Conservation (phyloP, 2,888 invertebrate species). For the Magallana nippona region DNA sequence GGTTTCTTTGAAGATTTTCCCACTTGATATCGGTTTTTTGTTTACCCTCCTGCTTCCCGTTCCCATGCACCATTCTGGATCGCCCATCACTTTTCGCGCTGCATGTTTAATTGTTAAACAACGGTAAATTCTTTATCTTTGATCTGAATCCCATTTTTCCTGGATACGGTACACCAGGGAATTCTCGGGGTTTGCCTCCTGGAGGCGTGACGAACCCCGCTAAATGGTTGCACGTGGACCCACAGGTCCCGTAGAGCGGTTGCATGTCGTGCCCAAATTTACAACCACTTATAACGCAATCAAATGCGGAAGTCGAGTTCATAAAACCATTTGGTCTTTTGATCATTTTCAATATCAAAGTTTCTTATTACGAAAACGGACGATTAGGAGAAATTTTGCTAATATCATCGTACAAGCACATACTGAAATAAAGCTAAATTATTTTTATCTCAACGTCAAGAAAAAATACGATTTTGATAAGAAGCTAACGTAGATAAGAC, state of each 20-base stretch:
- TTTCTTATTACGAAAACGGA: conserved; percentile 10
- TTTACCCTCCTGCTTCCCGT: background rate
- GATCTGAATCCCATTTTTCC: conserved; percentile 11
- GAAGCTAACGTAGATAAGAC: too few relatives aligned
- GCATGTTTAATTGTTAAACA: conserved; percentile 29
- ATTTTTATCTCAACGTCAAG: too few relatives aligned
- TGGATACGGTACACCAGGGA: conserved; percentile 15
- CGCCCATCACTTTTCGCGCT: background rate
- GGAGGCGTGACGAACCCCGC: conserved; percentile 9
- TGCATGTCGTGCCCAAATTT: conserved; percentile 5
- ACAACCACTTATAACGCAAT: conserved; percentile 29
- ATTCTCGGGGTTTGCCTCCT: conserved; percentile 15
- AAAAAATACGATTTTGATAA: too few relatives aligned
- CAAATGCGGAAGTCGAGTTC: conserved; percentile 19
- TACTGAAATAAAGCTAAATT: background rate
- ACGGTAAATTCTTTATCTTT: conserved; percentile 28
- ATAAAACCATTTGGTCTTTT: conserved; percentile 26
- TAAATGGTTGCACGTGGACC: conserved; percentile 9
- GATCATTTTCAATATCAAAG: conserved; percentile 6
- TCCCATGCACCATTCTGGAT: background rate
- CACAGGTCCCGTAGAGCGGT: background rate
- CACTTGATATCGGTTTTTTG: conserved; percentile 23
- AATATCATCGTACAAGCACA: background rate
- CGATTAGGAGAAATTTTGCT: background rate
- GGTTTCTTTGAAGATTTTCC: conserved; percentile 29